Conservation (phyloP, 1,140 invertebrate species). For the Drosophila rufa region DNA sequence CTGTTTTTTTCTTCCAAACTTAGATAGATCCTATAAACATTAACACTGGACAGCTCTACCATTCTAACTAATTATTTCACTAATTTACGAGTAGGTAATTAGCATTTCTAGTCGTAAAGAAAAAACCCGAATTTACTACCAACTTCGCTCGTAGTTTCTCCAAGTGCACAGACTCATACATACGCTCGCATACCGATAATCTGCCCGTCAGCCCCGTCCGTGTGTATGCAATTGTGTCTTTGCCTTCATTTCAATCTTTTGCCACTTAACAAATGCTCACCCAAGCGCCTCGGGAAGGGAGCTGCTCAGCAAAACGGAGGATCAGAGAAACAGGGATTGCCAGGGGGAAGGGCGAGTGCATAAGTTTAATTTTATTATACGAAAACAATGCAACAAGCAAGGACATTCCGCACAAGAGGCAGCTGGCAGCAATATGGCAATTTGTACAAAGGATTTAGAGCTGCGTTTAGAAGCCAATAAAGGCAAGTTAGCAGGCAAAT, state of each 20-base stretch:
- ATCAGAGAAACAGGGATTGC: conserved; percentile 3
- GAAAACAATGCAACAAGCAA: conserved; percentile 78
- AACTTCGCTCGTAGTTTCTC: not conserved
- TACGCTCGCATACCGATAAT: conserved; percentile 57
- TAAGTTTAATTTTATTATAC: conserved; percentile 83
- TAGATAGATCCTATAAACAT: no score
- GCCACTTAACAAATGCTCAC: conserved; percentile 81
- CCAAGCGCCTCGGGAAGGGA: conserved; percentile 24
- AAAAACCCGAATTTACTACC: not conserved
- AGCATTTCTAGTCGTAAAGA: no score
- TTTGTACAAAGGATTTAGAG: conserved; percentile 78
- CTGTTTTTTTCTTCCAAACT: no score
- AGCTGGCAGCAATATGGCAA: conserved; percentile 61
- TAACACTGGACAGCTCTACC: no score
- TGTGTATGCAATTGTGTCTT: conserved; percentile 42
- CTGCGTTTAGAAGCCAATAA: conserved; percentile 82
- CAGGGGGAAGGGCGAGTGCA: conserved; percentile 48
- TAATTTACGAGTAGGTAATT: no score
- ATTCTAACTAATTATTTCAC: no score
- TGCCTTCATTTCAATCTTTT: conserved; percentile 82
- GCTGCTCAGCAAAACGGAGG: conserved; percentile 7
- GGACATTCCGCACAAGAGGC: conserved; percentile 34
- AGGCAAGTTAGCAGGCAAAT: conserved; percentile 67
- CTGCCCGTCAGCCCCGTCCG: conserved; percentile 55
- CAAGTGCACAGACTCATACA: conserved; percentile 2